A percentile compares a stretch with the other conserved stretches of the same genome.
Conservation (phyloP, 2,113 vertebrate genomes). For the Romanogobio albipinnatus region DNA sequence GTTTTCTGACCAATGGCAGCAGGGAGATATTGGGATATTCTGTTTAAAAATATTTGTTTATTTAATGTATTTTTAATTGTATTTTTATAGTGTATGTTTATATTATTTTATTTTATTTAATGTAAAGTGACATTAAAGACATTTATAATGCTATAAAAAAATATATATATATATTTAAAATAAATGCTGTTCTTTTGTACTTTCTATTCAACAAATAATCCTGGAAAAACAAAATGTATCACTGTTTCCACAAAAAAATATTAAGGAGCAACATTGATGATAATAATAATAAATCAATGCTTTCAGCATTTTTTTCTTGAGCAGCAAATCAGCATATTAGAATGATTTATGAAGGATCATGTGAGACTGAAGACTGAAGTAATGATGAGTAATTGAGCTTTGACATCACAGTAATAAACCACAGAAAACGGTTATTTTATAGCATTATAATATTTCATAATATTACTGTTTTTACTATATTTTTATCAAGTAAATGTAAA, state of each 20-base stretch:
- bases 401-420: background rate
- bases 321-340: background rate
- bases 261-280: background rate
- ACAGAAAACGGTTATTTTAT: background rate
- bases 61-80: background rate
- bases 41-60: background rate
- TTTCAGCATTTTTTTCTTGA: background rate
- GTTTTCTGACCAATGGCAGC: background rate
- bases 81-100: too few relatives aligned
- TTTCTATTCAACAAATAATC: background rate
- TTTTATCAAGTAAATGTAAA: background rate
- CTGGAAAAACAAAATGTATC: background rate
- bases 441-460: background rate
- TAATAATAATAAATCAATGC: background rate
- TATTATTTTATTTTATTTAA: background rate
- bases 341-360: background rate
- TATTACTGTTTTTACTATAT: background rate
- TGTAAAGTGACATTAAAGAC: background rate
- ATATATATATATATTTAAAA: background rate
- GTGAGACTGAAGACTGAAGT: background rate
- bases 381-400: background rate
- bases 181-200: background rate
- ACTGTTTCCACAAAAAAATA: background rate
- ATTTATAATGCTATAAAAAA: background rate
- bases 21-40: background rate